Conservation (phyloP, 2,888 invertebrate genomes). For the Rhyacophila evoluta region DNA sequence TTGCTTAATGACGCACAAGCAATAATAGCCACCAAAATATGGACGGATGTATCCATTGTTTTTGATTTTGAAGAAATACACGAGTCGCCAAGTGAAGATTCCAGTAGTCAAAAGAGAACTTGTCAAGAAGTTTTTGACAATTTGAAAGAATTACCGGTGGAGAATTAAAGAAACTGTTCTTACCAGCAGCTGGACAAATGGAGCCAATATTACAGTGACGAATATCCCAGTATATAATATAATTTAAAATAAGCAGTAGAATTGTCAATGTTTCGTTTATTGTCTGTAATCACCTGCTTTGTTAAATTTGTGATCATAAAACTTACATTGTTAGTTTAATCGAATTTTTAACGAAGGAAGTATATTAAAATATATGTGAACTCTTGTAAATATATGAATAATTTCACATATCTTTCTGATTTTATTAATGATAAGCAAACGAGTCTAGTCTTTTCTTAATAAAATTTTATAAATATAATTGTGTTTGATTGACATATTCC, state of each 20-base stretch:
- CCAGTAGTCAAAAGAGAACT: not conserved
- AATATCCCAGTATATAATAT: not conserved
- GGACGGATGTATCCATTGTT: not conserved
- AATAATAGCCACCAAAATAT: not conserved
- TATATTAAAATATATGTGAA: not conserved
- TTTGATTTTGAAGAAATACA: slow-evolving; percentile 1
- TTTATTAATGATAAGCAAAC: not conserved
- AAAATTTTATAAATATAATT: slow-evolving; percentile 1
- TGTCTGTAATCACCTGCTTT: not conserved
- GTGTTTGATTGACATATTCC: too few relatives aligned
- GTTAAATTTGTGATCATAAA: not conserved
- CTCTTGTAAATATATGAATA: not conserved
- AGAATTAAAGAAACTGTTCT: too few relatives aligned
- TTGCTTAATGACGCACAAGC: slow-evolving; percentile 1
- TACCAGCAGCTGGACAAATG: not conserved
- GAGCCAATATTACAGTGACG: not conserved
- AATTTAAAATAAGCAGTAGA: not conserved
- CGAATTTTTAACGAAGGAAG: not conserved
- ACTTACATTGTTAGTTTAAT: not conserved
- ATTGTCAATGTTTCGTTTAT: not conserved
- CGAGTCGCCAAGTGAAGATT: not conserved
- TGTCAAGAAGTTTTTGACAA: not conserved
- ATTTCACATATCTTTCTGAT: not conserved
- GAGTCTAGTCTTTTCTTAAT: slow-evolving; percentile 8
- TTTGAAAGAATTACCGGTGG: not conserved